Base-by-base conservation (phyloP, 2,797 vertebrate species). In the Melanogrammus aeglefinus region DNA sequence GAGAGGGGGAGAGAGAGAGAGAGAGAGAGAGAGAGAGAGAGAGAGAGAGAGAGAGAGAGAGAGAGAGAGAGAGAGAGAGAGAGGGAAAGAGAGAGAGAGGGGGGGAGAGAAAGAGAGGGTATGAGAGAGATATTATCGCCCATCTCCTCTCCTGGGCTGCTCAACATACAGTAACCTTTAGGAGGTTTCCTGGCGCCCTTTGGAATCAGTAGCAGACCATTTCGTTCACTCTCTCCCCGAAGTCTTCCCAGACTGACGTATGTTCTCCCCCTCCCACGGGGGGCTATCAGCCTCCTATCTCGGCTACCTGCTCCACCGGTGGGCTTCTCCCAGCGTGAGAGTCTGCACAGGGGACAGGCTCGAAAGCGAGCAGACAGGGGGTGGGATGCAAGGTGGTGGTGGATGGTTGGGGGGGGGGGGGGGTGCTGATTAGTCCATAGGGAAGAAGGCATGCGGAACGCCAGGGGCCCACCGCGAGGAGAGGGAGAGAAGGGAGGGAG, bases 381-480 rank as follows among this genome's bases (percentile, higher is more conserved):
- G 16, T 16, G 47, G 47, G 47, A 51, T 51, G 47, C 80, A 84
- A 82, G 83, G 79, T 80, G 82, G 81, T 75, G 79, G 77, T 81
- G n/a, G n/a, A n/a, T 84, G 82, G 31, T 3, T 80, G 63, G 75
- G 80, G 82, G 78, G 74, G 77, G 31, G 31, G 81, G 69, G 75
- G 80, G 82, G 77, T 75, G 75, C 85, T 91, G 85, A 93, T 91
- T 92, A 88, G 86, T 83, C 83, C 39, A 0, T 77, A 31, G 75
- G 81, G 81, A 76, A 78, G 75, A 12, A n/a, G 27, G 77, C 78
- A 77, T 79, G 80, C 75, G 78, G 70, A 77, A 82, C 87, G 79
- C 27, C 73, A 73, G 82, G 63, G 77, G 75, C 44, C 57, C 69
- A 51, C 44, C 70, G 79, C 78, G 75, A 83, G 74, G 35, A 76